Evolutionary conservation across 1,140 invertebrate genomes (phyloP).

Genomic region (Diuraphis noxia): DNA sequence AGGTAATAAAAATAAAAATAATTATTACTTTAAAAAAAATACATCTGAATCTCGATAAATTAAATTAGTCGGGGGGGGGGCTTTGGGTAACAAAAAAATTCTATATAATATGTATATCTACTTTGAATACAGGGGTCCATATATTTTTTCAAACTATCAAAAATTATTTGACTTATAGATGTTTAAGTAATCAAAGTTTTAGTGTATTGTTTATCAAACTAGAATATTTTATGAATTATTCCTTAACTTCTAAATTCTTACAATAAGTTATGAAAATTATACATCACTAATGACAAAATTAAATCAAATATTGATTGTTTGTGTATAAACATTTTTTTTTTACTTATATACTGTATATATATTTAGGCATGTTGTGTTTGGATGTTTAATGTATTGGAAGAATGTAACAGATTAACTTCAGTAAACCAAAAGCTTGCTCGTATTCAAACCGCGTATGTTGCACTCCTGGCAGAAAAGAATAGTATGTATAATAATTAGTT

Average conservation of each 20-base stretch:
- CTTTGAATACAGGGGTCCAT: too few relatives aligned
- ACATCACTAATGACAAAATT: background rate
- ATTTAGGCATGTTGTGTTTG: conserved; percentile 49
- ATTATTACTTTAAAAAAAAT: background rate
- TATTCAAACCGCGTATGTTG: conserved; percentile 41
- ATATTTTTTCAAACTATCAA: too few relatives aligned
- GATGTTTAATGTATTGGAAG: conserved; percentile 41
- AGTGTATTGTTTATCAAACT: background rate
- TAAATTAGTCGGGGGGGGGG: too few relatives aligned
- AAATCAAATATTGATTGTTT: background rate
- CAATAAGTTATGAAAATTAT: background rate
- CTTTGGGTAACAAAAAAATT: too few relatives aligned
- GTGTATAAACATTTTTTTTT: background rate
- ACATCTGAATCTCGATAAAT: too few relatives aligned
- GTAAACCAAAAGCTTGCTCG: conserved; percentile 39
- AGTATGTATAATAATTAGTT: background rate
- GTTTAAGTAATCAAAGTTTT: too few relatives aligned
- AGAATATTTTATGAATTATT: background rate
- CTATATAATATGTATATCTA: too few relatives aligned
- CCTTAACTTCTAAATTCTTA: background rate
- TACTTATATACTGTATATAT: background rate
- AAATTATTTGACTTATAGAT: too few relatives aligned
- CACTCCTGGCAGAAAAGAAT: conserved; percentile 39
- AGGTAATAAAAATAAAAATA: conserved; percentile 78
- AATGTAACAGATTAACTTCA: conserved; percentile 32